Percentiles rank a stretch among this genome's conserved stretches.
phyloP scores from a whole-genome alignment of 2,113 vertebrate species.

The Marcusenius ussheri region DNA sequence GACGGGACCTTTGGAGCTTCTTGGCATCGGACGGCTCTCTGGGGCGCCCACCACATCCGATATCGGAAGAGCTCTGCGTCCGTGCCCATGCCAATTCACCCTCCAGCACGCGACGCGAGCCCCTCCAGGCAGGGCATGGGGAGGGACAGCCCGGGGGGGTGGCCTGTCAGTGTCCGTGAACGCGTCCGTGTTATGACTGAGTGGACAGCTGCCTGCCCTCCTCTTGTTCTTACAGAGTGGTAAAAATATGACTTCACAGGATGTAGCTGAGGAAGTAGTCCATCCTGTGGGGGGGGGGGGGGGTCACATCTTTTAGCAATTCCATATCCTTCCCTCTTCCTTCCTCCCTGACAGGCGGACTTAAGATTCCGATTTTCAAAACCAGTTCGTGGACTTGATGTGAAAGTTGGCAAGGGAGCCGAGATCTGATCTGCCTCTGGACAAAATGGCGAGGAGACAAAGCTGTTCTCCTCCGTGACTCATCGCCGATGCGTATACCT shows the following conservation, averaged over 20 bases:
- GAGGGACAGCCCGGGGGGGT: not conserved
- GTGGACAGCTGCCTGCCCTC: constrained; percentile 40
- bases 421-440: constrained; percentile 27
- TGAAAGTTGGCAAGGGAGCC: constrained; percentile 35
- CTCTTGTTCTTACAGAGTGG: constrained; percentile 31
- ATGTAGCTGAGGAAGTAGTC: constrained; percentile 50
- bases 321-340: not conserved
- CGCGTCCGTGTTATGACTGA: constrained; percentile 22
- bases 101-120: not conserved
- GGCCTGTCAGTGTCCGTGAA: not conserved
- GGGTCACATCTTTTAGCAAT: not conserved
- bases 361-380: constrained; percentile 16
- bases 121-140: not conserved
- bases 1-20: not conserved
- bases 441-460: constrained; percentile 6
- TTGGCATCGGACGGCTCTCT: not conserved
- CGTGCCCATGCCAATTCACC: not conserved
- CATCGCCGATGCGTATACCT: constrained; percentile 23
- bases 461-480: not conserved
- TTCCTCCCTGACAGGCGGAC: not conserved
- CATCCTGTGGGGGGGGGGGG: constrained; percentile 37
- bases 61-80: not conserved
- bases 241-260: constrained; percentile 58
- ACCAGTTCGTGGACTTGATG: constrained; percentile 41
- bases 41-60: not conserved